phyloP scores from a whole-genome alignment of 2,888 invertebrate genomes.

The Dasypogon diadema region DNA sequence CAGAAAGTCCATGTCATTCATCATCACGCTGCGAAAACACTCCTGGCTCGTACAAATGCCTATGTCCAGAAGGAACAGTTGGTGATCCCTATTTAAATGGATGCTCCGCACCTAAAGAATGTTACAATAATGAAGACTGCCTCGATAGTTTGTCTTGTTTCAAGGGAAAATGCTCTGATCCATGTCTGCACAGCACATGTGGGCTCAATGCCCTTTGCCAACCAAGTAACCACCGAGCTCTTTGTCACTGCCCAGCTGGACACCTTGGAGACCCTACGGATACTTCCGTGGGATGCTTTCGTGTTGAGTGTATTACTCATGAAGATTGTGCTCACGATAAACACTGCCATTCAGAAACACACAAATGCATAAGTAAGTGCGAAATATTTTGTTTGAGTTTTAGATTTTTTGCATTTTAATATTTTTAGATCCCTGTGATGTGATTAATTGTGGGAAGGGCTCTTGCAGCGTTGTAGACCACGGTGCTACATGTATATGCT shows the following conservation, averaged over 20 bases:
- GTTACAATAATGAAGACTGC: conserved; percentile 80
- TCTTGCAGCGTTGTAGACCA: conserved; percentile 81
- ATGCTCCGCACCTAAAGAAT: conserved; percentile 82
- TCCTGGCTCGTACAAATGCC: conserved; percentile 83
- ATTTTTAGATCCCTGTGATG: conserved; percentile 82
- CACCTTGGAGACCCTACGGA: conserved; percentile 86
- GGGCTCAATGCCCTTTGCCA: conserved; percentile 83
- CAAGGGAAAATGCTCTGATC: conserved; percentile 83
- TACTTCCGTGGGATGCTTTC: conserved; percentile 83
- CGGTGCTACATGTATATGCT: conserved; percentile 79
- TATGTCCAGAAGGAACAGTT: conserved; percentile 82
- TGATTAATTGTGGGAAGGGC: conserved; percentile 83
- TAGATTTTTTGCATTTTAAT: background rate
- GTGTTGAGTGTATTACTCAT: conserved; percentile 86
- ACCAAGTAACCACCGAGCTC: conserved; percentile 77
- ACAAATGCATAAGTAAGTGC: conserved; percentile 81
- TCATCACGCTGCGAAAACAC: conserved; percentile 84
- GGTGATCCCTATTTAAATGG: conserved; percentile 80
- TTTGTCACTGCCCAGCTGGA: conserved; percentile 84
- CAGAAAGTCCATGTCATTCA: conserved; percentile 81
- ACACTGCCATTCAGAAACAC: conserved; percentile 79
- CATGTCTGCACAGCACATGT: conserved; percentile 80
- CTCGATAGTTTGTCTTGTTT: conserved; percentile 81
- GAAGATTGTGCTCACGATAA: conserved; percentile 82
- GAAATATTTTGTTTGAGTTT: conserved; percentile 28